Conservation (phyloP, 2,797 vertebrate genomes). For the Pristis pectinata region DNA sequence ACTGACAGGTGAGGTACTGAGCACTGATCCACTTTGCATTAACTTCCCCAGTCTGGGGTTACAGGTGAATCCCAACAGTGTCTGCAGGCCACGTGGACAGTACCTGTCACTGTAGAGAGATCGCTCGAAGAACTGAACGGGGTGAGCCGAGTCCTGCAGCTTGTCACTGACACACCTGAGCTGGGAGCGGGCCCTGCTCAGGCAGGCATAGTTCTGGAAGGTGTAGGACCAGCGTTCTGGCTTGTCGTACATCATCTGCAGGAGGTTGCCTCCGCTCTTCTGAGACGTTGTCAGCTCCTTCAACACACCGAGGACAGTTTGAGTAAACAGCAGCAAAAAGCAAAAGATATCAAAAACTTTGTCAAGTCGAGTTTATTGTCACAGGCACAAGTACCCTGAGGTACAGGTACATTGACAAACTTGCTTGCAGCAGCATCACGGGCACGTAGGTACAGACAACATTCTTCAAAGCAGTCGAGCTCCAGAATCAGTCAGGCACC, state of each 20-base stretch:
- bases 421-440: too few species aligned
- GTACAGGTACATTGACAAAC: too few species aligned
- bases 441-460: too few species aligned
- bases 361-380: too few species aligned
- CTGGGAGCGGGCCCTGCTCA: conserved; percentile 82
- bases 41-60: not conserved
- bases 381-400: too few species aligned
- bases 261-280: conserved; percentile 78
- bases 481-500: not conserved
- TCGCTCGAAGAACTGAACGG: conserved; percentile 80
- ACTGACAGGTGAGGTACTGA: not conserved
- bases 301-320: not conserved
- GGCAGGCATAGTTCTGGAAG: conserved; percentile 85
- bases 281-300: conserved; percentile 66
- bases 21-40: not conserved
- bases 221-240: conserved; percentile 88
- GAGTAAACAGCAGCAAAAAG: not conserved
- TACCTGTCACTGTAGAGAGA: conserved; percentile 94
- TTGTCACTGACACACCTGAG: conserved; percentile 64
- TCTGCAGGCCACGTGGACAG: too few species aligned
- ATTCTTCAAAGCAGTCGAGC: not conserved
- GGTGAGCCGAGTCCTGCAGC: conserved; percentile 60
- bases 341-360: not conserved
- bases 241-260: conserved; percentile 89
- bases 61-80: not conserved